Evolutionary conservation across 2,113 vertebrate genomes (phyloP).

Genomic region (Piprites chloris): DNA sequence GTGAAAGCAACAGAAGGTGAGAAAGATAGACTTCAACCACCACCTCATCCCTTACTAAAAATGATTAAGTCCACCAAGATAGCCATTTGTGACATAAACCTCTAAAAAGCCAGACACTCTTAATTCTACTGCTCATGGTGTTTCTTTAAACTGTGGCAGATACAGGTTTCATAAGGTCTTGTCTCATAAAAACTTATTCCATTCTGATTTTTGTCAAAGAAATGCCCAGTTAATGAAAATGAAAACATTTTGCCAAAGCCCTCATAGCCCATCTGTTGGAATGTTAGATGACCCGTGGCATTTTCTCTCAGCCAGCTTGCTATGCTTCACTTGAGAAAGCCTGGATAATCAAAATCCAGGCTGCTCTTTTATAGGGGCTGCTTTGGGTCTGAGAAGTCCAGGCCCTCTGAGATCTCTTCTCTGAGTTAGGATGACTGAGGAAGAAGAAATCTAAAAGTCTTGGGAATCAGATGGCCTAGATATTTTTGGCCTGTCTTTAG

Average conservation of each 20-base stretch:
- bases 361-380: not conserved
- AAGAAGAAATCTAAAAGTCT: not conserved
- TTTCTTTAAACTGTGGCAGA: not conserved
- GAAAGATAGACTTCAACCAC: not conserved
- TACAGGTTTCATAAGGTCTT: not conserved
- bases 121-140: fast-evolving
- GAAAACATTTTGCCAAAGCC: not conserved
- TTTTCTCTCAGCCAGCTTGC: not conserved
- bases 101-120: not conserved
- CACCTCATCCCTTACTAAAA: not conserved
- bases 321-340: not conserved
- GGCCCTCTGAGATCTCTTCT: not conserved
- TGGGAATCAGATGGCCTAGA: not conserved
- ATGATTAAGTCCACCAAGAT: not conserved
- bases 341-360: not conserved
- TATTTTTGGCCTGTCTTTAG: not conserved
- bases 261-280: not conserved
- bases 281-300: not conserved
- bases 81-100: not conserved
- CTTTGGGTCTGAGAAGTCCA: not conserved
- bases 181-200: not conserved
- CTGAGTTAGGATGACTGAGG: not conserved
- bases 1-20: not conserved
- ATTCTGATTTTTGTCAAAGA: not conserved
- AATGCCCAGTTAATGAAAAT: not conserved